Conservation (phyloP, 2,113 vertebrate species). For the Antechinus flavipes region DNA sequence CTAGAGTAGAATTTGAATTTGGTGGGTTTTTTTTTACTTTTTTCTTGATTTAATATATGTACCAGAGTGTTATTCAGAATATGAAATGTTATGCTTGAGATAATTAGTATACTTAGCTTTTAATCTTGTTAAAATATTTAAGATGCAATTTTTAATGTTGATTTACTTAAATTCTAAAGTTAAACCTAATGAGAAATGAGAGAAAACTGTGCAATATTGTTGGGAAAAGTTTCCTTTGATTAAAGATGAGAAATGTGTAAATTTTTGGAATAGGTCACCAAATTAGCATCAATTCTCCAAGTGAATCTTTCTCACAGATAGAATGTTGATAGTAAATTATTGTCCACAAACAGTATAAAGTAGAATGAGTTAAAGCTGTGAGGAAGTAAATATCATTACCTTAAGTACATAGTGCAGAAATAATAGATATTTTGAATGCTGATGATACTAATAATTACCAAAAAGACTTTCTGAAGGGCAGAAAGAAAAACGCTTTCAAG, state of each 20-base stretch:
- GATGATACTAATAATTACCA: background rate
- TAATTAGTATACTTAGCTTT: background rate
- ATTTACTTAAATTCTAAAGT: constrained; percentile 26
- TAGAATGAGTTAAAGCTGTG: background rate
- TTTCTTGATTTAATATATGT: background rate
- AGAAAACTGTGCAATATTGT: constrained; percentile 22
- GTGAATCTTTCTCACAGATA: background rate
- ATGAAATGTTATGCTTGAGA: constrained; percentile 29
- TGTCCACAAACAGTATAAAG: background rate
- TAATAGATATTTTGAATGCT: background rate
- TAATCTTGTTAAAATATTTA: constrained; percentile 25
- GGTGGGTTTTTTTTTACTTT: background rate
- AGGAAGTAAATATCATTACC: background rate
- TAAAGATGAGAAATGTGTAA: background rate
- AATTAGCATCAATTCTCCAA: background rate
- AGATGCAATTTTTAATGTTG: constrained; percentile 5
- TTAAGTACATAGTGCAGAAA: background rate
- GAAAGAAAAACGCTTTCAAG: constrained; percentile 23
- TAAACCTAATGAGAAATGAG: constrained; percentile 13
- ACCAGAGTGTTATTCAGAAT: constrained; percentile 3
- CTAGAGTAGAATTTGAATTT: background rate
- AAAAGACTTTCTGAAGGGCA: constrained; percentile 1
- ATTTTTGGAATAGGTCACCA: background rate
- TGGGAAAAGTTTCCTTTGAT: constrained; percentile 35
- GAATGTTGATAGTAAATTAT: background rate